A percentile compares a stretch with the other conserved stretches of the same genome.
Conservation (phyloP, 2,113 vertebrate genomes). For the Laticauda laticaudata region DNA sequence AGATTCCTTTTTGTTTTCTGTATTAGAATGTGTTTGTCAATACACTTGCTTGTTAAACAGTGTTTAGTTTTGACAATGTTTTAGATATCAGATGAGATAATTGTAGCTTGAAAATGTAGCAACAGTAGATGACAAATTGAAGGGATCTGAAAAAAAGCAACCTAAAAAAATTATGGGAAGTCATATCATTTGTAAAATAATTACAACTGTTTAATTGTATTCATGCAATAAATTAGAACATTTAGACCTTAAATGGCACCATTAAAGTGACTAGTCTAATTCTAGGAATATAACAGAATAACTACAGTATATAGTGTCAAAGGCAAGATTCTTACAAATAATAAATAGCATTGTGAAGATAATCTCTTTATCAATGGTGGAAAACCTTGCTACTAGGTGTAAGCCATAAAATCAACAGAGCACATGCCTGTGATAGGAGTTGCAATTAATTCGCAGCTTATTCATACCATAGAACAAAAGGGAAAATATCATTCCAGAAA, state of each 20-base stretch:
- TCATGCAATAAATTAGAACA: background rate
- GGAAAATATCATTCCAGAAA: background rate
- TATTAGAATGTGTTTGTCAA: background rate
- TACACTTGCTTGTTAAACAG: background rate
- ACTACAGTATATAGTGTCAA: background rate
- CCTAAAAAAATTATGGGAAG: conserved; percentile 4
- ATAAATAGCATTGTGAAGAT: background rate
- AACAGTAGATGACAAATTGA: conserved; percentile 2
- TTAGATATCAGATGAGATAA: conserved; percentile 10
- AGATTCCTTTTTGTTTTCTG: background rate
- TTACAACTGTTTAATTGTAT: background rate
- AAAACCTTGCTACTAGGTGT: background rate
- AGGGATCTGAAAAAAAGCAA: conserved; percentile 3
- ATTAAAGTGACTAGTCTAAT: background rate
- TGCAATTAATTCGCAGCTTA: background rate
- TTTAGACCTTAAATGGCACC: conserved; percentile 7
- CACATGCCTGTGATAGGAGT: background rate
- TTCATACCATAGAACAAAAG: background rate
- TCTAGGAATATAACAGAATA: background rate
- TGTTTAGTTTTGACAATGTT: conserved; percentile 32
- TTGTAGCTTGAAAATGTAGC: background rate
- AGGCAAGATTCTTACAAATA: background rate
- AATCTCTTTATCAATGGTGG: background rate
- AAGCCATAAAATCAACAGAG: background rate
- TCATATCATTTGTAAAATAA: conserved; percentile 28